These are phyloP conservation scores for Hoplostethus mediterraneus DNA, from an alignment of 2,797 vertebrate species.

Conservation along the genomic window DNA sequence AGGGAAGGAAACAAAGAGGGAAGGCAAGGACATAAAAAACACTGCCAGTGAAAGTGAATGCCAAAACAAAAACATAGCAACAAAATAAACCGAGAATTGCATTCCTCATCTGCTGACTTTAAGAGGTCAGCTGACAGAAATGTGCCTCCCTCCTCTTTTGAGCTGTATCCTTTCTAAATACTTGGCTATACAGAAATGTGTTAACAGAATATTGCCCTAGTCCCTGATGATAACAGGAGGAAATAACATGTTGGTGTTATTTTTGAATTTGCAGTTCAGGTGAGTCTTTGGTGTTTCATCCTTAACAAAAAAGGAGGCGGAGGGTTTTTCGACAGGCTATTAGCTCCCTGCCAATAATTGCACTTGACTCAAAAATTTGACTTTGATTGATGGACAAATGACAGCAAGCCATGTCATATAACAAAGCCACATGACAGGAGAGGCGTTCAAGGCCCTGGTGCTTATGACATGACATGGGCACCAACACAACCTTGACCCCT, in stretches of 20 bases:
- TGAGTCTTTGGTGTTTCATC: too few relatives aligned
- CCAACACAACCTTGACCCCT: not conserved
- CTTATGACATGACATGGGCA: too few relatives aligned
- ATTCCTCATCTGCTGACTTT: not conserved
- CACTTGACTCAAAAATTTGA: too few relatives aligned
- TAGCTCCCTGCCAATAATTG: too few relatives aligned
- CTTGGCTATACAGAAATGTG: conserved; percentile 19
- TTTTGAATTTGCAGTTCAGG: too few relatives aligned
- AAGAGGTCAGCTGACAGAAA: not conserved
- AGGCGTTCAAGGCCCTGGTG: too few relatives aligned
- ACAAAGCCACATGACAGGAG: too few relatives aligned
- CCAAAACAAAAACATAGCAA: not conserved
- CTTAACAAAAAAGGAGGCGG: too few relatives aligned
- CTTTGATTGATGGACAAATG: too few relatives aligned
- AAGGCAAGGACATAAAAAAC: conserved; percentile 18
- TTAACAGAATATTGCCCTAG: too few relatives aligned
- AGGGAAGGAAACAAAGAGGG: conserved; percentile 22
- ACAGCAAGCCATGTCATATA: too few relatives aligned
- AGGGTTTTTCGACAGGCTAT: too few relatives aligned
- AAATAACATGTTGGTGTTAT: not conserved
- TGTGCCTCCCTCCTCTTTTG: conserved; percentile 1
- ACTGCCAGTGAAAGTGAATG: not conserved
- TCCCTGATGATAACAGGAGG: not conserved
- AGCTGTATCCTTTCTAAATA: conserved; percentile 6
- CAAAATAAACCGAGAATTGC: not conserved